Evolutionary conservation across 2,888 invertebrate species (phyloP).

Genomic region (Caenorhabditis sp.): DNA sequence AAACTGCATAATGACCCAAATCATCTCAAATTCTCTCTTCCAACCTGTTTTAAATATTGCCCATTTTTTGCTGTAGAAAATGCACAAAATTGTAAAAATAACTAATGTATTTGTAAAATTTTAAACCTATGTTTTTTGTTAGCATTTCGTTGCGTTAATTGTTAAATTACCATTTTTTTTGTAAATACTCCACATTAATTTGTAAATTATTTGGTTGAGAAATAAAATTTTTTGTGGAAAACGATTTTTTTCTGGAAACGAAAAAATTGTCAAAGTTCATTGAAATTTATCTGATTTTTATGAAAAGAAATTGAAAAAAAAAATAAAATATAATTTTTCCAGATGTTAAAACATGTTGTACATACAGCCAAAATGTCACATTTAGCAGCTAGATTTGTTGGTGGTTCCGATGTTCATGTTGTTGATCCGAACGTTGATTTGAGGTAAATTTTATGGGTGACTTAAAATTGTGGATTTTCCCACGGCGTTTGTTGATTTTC

Average conservation of each 20-base stretch:
- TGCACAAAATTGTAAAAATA: not conserved
- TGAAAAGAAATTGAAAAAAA: not conserved
- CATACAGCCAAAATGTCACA: slow-evolving; percentile 44
- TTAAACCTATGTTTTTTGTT: not conserved
- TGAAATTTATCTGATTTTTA: no score
- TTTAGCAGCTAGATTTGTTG: slow-evolving; percentile 53
- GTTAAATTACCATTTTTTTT: not conserved
- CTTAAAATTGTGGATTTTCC: not conserved
- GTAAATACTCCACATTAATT: not conserved
- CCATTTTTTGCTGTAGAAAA: not conserved
- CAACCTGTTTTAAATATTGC: not conserved
- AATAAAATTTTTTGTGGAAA: slow-evolving; percentile 4
- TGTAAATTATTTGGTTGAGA: not conserved
- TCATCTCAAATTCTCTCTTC: not conserved
- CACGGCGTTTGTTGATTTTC: no score
- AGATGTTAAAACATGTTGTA: slow-evolving; percentile 24
- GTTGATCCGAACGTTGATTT: slow-evolving; percentile 63
- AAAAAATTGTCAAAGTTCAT: not conserved
- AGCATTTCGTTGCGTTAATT: not conserved
- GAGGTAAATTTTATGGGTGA: slow-evolving; percentile 17
- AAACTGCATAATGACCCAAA: not conserved
- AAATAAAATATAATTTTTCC: not conserved
- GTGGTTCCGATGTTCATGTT: slow-evolving; percentile 53
- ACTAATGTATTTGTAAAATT: not conserved
- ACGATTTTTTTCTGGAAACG: slow-evolving; percentile 19